Evolutionary conservation across 2,797 vertebrate genomes (phyloP).

Genomic region (Pyrocephalus nanus): DNA sequence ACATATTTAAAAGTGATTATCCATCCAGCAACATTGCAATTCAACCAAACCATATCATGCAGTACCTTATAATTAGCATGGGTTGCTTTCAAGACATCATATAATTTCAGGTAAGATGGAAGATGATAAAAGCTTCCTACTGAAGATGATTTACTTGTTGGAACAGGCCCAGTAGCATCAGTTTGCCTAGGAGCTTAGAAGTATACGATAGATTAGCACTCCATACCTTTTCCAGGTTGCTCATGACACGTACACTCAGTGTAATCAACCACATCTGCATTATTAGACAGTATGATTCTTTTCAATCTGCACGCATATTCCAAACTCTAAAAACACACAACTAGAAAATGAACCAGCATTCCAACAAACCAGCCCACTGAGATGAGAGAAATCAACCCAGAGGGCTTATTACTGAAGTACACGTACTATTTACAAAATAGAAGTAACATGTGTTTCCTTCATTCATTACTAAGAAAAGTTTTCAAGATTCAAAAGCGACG

Average conservation of each 20-base stretch:
- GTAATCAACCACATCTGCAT: not conserved
- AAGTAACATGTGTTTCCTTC: not conserved
- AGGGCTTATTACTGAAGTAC: not conserved
- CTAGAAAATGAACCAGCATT: not conserved
- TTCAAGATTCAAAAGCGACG: not conserved
- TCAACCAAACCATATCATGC: not conserved
- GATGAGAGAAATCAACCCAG: not conserved
- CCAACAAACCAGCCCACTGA: not conserved
- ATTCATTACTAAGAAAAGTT: not conserved
- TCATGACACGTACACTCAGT: not conserved
- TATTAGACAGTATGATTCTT: not conserved
- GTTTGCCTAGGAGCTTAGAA: slow-evolving; percentile 83
- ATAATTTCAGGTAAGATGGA: slow-evolving; percentile 93
- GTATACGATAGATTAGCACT: not conserved
- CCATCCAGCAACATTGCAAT: not conserved
- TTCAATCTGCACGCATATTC: not conserved
- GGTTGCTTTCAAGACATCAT: slow-evolving; percentile 96
- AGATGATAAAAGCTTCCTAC: slow-evolving; percentile 95
- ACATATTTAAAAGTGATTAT: not conserved
- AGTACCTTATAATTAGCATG: slow-evolving; percentile 96
- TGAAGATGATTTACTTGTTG: slow-evolving; percentile 88
- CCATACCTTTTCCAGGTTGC: not conserved
- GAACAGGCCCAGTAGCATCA: slow-evolving; percentile 82
- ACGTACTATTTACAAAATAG: not conserved
- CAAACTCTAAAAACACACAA: not conserved